phyloP scores from a whole-genome alignment of 2,888 invertebrate species.

The Orthosia cruda region DNA sequence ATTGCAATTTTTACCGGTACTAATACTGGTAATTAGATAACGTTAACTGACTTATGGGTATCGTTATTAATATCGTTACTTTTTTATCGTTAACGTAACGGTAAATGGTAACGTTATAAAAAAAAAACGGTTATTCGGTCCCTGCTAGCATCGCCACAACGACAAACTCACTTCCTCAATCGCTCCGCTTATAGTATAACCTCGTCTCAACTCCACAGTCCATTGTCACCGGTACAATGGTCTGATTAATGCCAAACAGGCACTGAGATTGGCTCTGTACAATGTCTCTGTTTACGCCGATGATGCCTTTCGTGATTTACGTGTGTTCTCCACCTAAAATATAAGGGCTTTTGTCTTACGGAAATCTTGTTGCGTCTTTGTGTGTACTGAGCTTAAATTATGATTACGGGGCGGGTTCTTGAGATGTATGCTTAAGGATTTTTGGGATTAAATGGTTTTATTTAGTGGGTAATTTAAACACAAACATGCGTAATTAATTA shows the following conservation, averaged over 20 bases:
- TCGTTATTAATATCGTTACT: no score
- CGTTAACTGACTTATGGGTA: no score
- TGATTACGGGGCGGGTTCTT: conserved; percentile 17
- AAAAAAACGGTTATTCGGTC: no score
- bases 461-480: not conserved
- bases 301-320: conserved; percentile 63
- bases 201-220: conserved; percentile 39
- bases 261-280: conserved; percentile 68
- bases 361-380: conserved; percentile 47
- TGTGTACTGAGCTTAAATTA: conserved; percentile 24
- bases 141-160: no score
- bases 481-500: not conserved
- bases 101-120: no score
- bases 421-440: not conserved
- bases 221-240: conserved; percentile 71
- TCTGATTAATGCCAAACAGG: conserved; percentile 74
- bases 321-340: conserved; percentile 56
- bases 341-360: conserved; percentile 57
- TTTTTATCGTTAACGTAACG: no score
- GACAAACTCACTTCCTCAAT: not conserved
- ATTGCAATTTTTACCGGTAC: no score
- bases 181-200: conserved; percentile 38
- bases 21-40: no score
- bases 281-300: conserved; percentile 68
- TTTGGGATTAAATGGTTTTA: not conserved